Base-by-base conservation (phyloP, 2,888 invertebrate genomes). In the Trisateles emortualis region DNA sequence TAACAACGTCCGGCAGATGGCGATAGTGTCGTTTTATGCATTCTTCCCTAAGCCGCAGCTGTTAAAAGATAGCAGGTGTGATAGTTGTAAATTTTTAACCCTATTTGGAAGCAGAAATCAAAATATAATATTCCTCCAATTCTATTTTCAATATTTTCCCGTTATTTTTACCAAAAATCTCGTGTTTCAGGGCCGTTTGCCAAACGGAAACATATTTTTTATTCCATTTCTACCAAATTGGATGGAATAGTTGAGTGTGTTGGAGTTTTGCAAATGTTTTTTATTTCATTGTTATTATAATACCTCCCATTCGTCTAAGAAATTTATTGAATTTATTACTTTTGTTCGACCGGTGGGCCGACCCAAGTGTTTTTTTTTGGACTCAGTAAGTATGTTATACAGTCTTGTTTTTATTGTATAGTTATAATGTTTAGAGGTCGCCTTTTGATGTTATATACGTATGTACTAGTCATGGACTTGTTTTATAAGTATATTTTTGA, bases 271-370 rank as follows among this genome's bases (percentile, higher is more conserved):
- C 33, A 48, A 64, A 59, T 51, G 39, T 62, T 39, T 16, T 41
- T 51, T 53, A 49, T 64, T 58, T 40, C 29, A 58, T 68, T 68
- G 70, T 70, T 70, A 70, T 66, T 64, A 45, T 61, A 59, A 66
- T 70, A 44, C 54, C 50, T 44, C 51, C 24, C 33, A 41, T 47
- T 43, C 39, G 53, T 58, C 65, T 52, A 61, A 26, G 22, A 29
- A 54, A 55, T 57, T 54, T 67, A 69, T 70, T 56, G 36, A 54
- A 69, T 69, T 70, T 70, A 70, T 70, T 67, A 56, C 53, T 52
- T 45, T 61, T 38, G 43, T 69, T 42, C 53, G 59, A 16, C 48
- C 54, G 44, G 29, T 43, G 36, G 33, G 26, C 29, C 9, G 29
- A 33, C 22, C 17, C 13, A 14, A 30, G 44, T 40, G 54, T 63